Base-by-base conservation (phyloP, 1,140 invertebrate species). In the Solen grandis region DNA sequence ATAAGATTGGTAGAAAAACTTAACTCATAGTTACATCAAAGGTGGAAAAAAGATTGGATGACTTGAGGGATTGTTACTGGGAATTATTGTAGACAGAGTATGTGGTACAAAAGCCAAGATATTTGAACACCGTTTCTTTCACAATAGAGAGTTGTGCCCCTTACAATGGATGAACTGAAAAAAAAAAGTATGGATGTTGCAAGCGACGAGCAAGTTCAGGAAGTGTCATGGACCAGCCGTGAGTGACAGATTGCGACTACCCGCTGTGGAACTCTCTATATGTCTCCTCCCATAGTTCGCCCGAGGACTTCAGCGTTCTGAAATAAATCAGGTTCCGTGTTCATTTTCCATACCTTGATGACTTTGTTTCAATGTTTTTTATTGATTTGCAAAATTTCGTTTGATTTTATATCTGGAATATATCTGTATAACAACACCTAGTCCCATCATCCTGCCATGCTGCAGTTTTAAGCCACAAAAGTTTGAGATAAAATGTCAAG, bases 301-400 rank as follows among this genome's bases (percentile, higher is more conserved):
- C 92, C 35, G 91, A 92, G 36, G 87, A 85, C 81, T 90, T 88
- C 54, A 92, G 81, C 10, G 89, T 88, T 27, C 91, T 92, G 83
- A n/a, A 87, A 82, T 72, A 77, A 54, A 72, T 62, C 76, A 78
- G 75, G 57, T 70, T 65, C 41, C 8, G 19, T 46, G 41, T 46
- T 10, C 8, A 8, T 19, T 46, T 46, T 10, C 41, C 41, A 46
- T 19, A 46, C 8, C 41, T 46, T 46, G 19, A 46, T 19, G 46
- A 50, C 62, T 36, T 19, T 57, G 50, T 50, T 13, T 33, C 19
- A 63, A 31, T 29, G 5, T 5, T 16, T 16, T 50, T 19, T 22
- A 63, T 14, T 14, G 46, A n/a, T 22, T 31, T n/a, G 25, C 70
- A n/a, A n/a, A 16, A 59, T 16, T 54, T 33, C 14, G 14, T 50